phyloP scores from a whole-genome alignment of 2,888 invertebrate genomes.

The Scaptomyza parva region DNA sequence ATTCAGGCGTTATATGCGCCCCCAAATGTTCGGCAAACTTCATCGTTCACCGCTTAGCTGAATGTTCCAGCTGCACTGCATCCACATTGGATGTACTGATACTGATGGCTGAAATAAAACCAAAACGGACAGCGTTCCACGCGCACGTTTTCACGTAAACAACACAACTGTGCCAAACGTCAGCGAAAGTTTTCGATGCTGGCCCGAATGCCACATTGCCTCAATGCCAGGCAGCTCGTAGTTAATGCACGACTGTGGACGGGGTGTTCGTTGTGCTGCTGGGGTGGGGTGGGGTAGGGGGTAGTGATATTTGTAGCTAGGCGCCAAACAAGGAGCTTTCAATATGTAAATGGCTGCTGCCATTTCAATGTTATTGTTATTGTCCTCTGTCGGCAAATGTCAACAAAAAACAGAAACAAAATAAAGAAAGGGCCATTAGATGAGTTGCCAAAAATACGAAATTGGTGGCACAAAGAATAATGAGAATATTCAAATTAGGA shows the following conservation, averaged over 20 bases:
- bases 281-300: not conserved
- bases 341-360: conserved; percentile 66
- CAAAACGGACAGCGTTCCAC: conserved; percentile 43
- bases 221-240: conserved; percentile 21
- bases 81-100: conserved; percentile 58
- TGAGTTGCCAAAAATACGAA: conserved; percentile 21
- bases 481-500: no score
- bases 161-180: conserved; percentile 74
- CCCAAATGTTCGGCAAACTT: conserved; percentile 95
- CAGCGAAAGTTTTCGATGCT: conserved; percentile 65
- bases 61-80: conserved; percentile 60
- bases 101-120: not conserved
- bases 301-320: not conserved
- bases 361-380: conserved; percentile 39
- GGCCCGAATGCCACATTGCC: conserved; percentile 46
- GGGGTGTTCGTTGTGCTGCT: not conserved
- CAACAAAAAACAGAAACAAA: conserved; percentile 55
- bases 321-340: conserved; percentile 57
- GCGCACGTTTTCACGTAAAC: conserved; percentile 78
- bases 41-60: conserved; percentile 86
- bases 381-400: conserved; percentile 52
- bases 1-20: conserved; percentile 96
- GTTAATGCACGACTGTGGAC: not conserved
- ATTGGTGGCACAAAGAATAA: not conserved
- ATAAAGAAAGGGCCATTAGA: conserved; percentile 3